These are phyloP conservation scores for Eciton burchellii DNA, from an alignment of 1,140 invertebrate species.

Conservation along the genomic window DNA sequence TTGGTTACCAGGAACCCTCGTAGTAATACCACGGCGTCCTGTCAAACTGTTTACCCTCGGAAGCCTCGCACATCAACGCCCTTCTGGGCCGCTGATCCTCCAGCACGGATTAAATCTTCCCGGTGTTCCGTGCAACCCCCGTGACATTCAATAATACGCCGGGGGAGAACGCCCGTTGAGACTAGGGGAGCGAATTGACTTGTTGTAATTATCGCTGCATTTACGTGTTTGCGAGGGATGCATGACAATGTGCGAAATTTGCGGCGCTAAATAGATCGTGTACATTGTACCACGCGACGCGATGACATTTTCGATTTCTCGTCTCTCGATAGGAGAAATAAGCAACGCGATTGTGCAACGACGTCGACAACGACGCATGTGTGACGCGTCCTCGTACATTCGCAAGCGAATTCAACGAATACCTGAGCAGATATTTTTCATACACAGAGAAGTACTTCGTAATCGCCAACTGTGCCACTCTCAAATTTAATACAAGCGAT, in stretches of 20 bases:
- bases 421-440: too few species aligned
- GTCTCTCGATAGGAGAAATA: neutral
- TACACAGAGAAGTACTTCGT: too few species aligned
- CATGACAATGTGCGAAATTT: slow-evolving; percentile 42
- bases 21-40: slow-evolving; percentile 67
- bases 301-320: too few species aligned
- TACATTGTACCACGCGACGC: neutral
- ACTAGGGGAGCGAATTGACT: slow-evolving; percentile 48
- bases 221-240: slow-evolving; percentile 12
- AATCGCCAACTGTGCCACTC: too few species aligned
- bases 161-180: neutral
- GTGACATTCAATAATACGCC: slow-evolving; percentile 48
- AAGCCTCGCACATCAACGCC: slow-evolving; percentile 53
- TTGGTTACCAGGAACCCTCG: slow-evolving; percentile 41
- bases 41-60: slow-evolving; percentile 71
- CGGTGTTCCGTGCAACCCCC: slow-evolving; percentile 21
- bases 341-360: neutral
- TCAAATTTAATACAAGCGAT: too few species aligned
- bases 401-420: too few species aligned
- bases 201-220: slow-evolving; percentile 38
- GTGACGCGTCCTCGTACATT: too few species aligned
- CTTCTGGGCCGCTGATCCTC: slow-evolving; percentile 45
- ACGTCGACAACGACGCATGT: neutral
- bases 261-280: slow-evolving; percentile 6
- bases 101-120: slow-evolving; percentile 51